A percentile compares a stretch with the other conserved stretches of the same genome.
These are phyloP conservation scores for Acrocyrtus sp. DNA, from an alignment of 2,888 invertebrate genomes.

Conservation along the genomic window DNA sequence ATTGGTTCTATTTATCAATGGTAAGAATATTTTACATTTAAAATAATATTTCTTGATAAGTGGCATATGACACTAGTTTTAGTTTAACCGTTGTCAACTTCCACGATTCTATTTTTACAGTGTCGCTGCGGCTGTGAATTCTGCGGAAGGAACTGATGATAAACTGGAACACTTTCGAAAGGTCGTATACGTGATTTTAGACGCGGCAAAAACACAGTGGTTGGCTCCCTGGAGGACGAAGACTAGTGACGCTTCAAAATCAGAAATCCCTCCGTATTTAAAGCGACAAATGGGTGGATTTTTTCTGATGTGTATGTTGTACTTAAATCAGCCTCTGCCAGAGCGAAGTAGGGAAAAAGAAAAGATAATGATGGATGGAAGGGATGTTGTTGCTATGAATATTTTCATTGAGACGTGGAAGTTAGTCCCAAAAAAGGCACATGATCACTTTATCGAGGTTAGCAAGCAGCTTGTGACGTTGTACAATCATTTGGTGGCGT, in stretches of 20 bases:
- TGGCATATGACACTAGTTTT: not conserved
- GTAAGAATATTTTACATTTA: constrained; percentile 15
- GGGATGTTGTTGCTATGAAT: constrained; percentile 24
- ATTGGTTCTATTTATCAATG: constrained; percentile 21
- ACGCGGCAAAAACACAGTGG: constrained; percentile 27
- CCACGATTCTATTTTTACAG: constrained; percentile 3
- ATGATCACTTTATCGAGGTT: constrained; percentile 23
- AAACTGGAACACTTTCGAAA: constrained; percentile 18
- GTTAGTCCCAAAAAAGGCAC: constrained; percentile 6
- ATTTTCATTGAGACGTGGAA: constrained; percentile 12
- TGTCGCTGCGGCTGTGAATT: not conserved
- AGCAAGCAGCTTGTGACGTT: constrained; percentile 12
- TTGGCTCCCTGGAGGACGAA: constrained; percentile 25
- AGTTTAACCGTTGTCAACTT: no score
- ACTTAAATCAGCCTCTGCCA: constrained; percentile 13
- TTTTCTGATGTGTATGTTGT: constrained; percentile 23
- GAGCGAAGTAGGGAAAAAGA: constrained; percentile 1
- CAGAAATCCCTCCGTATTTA: constrained; percentile 20
- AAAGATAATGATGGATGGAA: constrained; percentile 14
- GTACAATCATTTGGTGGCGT: constrained; percentile 18
- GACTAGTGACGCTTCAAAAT: constrained; percentile 12
- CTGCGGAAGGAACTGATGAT: not conserved
- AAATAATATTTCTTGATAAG: not conserved
- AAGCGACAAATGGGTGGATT: constrained; percentile 32
- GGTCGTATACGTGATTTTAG: constrained; percentile 13